Evolutionary conservation across 2,113 vertebrate genomes (phyloP).

Genomic region (Rhagologus leucostigma): DNA sequence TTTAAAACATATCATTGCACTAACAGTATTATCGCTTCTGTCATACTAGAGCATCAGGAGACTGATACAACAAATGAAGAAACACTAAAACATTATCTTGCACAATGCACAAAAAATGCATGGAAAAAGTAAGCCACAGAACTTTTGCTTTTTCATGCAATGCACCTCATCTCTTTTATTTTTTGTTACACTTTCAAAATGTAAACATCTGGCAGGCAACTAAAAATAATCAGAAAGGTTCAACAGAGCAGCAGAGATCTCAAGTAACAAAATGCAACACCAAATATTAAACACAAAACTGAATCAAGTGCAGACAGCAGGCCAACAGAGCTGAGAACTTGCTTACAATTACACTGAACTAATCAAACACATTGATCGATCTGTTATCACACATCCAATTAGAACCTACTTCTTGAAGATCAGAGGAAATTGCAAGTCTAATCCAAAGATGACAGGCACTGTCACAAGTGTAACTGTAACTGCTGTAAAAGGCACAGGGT

Average conservation of each 20-base stretch:
- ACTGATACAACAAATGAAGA: not conserved
- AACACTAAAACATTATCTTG: not conserved
- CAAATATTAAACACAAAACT: not conserved
- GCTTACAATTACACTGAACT: not conserved
- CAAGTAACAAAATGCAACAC: not conserved
- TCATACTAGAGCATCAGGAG: not conserved
- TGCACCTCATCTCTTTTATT: not conserved
- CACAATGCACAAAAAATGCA: not conserved
- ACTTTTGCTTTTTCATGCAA: not conserved
- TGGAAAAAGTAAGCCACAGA: not conserved
- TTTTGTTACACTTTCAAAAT: not conserved
- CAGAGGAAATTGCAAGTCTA: not conserved
- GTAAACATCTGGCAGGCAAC: not conserved
- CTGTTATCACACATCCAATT: not conserved
- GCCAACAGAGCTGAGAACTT: not conserved
- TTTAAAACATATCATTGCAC: not conserved
- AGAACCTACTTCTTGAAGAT: not conserved
- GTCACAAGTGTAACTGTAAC: not conserved
- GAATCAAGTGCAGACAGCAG: not conserved
- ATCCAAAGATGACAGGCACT: not conserved
- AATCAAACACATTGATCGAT: not conserved
- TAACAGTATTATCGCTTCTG: not conserved
- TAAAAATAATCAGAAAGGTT: not conserved
- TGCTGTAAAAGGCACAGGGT: not conserved
- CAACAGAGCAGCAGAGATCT: not conserved